Evolutionary conservation across 2,113 vertebrate genomes (phyloP).

Genomic region (Pungitius pungitius): DNA sequence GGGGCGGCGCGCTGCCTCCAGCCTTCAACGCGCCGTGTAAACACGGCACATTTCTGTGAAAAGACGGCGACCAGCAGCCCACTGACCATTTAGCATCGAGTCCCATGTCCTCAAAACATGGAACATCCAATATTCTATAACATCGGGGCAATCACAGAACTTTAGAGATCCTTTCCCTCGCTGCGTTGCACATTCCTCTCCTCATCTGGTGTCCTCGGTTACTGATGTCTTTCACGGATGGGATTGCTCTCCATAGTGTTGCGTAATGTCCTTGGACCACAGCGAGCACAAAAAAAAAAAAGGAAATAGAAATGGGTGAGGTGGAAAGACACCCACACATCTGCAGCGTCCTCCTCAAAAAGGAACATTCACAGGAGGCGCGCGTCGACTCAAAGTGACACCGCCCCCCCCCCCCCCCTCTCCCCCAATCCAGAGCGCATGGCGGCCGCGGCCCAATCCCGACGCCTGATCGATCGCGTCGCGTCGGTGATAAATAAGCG

Average conservation of each 20-base stretch:
- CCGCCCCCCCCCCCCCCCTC: too few relatives aligned
- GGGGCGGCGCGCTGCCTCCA: slow-evolving; percentile 17
- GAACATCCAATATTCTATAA: background rate
- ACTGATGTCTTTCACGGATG: slow-evolving; percentile 60
- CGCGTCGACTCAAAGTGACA: slow-evolving; percentile 18
- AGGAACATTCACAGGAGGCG: slow-evolving; percentile 50
- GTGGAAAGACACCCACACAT: slow-evolving; percentile 67
- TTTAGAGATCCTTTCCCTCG: slow-evolving; percentile 7
- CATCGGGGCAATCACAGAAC: background rate
- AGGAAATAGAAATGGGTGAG: slow-evolving; percentile 46
- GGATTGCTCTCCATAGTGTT: slow-evolving; percentile 68
- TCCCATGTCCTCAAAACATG: background rate
- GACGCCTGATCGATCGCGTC: background rate
- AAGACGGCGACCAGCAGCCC: slow-evolving; percentile 15
- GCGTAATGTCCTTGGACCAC: slow-evolving; percentile 74
- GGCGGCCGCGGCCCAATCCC: background rate
- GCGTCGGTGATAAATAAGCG: slow-evolving; percentile 34
- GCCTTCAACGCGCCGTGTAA: slow-evolving; percentile 34
- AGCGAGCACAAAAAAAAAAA: slow-evolving; percentile 51
- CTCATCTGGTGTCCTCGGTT: slow-evolving; percentile 33
- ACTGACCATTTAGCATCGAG: background rate
- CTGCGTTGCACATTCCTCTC: slow-evolving; percentile 12
- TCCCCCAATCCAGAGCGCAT: too few relatives aligned
- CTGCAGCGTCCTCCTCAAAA: slow-evolving; percentile 51
- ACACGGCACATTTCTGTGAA: slow-evolving; percentile 30